Evolutionary conservation across 2,797 vertebrate species (phyloP).

Genomic region (Buphagus erythrorhynchus): DNA sequence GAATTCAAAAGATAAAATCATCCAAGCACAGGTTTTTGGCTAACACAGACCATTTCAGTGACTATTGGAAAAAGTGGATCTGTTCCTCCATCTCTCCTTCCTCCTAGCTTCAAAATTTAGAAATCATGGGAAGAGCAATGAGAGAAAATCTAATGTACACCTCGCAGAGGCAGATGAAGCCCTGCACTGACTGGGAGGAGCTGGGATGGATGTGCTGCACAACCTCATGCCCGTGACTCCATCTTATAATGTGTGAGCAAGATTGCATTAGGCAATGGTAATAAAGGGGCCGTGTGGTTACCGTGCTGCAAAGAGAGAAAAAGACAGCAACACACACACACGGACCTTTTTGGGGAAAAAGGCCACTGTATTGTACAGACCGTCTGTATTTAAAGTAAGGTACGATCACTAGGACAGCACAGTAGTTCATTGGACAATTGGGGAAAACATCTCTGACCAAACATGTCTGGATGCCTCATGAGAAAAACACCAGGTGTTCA

Average conservation of each 20-base stretch:
- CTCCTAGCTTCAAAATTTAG: neutral
- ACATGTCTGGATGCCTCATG: too few relatives aligned
- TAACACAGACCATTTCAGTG: neutral
- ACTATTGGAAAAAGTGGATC: neutral
- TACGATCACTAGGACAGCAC: too few relatives aligned
- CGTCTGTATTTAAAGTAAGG: too few relatives aligned
- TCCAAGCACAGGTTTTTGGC: neutral
- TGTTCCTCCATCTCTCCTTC: neutral
- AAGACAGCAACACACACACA: too few relatives aligned
- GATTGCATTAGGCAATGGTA: neutral
- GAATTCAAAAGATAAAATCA: neutral
- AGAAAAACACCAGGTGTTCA: too few relatives aligned
- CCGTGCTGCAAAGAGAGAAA: too few relatives aligned
- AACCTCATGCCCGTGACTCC: neutral
- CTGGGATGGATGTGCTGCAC: neutral
- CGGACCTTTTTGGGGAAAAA: too few relatives aligned
- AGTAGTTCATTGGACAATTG: too few relatives aligned
- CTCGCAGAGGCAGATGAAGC: fast-evolving
- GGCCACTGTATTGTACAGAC: too few relatives aligned
- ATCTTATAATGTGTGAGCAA: neutral
- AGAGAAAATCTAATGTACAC: neutral
- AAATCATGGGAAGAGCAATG: neutral
- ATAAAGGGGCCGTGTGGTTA: neutral
- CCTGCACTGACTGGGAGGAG: neutral
- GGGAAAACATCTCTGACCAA: too few relatives aligned